A percentile compares a stretch with the other conserved stretches of the same genome.
Conservation (phyloP, 2,888 invertebrate species). For the Helicoverpa assulta region DNA sequence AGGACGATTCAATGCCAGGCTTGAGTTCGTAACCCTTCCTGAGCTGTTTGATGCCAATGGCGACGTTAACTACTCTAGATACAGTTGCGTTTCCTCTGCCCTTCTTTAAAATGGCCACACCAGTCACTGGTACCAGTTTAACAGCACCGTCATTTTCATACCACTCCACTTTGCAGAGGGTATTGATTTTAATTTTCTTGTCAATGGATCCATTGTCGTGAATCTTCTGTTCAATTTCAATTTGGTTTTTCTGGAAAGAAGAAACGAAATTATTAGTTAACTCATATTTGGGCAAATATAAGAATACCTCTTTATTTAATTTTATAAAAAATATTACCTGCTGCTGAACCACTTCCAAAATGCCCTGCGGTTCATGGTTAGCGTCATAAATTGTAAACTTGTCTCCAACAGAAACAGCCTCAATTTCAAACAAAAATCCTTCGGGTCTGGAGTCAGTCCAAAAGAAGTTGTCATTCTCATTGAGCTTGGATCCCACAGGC, state of each 20-base stretch:
- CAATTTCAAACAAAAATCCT: conserved; percentile 93
- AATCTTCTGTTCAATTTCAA: conserved; percentile 86
- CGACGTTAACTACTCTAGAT: conserved; percentile 90
- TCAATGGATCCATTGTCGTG: conserved; percentile 87
- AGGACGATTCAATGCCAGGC: conserved; percentile 92
- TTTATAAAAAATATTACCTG: conserved; percentile 85
- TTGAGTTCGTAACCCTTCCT: conserved; percentile 91
- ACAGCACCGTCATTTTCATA: conserved; percentile 91
- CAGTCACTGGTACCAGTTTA: conserved; percentile 90
- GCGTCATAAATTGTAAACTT: conserved; percentile 93
- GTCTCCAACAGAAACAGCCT: conserved; percentile 92
- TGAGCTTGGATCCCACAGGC: conserved; percentile 90
- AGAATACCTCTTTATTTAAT: background rate
- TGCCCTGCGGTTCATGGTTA: conserved; percentile 92
- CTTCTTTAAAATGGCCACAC: conserved; percentile 90
- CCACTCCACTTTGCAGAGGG: conserved; percentile 92
- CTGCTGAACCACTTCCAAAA: conserved; percentile 91
- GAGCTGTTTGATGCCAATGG: conserved; percentile 89
- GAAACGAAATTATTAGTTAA: conserved; percentile 19
- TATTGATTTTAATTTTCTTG: conserved; percentile 91
- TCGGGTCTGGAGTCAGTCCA: conserved; percentile 94
- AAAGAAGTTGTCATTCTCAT: conserved; percentile 93
- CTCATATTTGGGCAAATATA: background rate
- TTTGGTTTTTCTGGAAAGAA: conserved; percentile 84
- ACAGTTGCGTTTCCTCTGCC: conserved; percentile 88